Base-by-base conservation (phyloP, 2,797 vertebrate species). In the Brotula barbata region DNA sequence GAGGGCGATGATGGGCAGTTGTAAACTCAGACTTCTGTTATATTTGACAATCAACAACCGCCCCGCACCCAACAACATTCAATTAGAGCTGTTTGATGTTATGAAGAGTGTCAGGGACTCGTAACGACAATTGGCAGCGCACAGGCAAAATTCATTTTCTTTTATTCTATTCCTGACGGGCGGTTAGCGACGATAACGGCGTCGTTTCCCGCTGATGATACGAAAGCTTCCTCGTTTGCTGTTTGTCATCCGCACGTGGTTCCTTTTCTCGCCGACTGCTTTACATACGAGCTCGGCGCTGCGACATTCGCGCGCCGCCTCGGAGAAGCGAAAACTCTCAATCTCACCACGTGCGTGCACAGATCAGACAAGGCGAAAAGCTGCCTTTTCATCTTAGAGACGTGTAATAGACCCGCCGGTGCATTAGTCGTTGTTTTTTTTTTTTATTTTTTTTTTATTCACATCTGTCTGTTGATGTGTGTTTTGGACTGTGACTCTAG, bases 401-500 rank as follows among this genome's bases (percentile, higher is more conserved):
- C 46, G 23, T 15, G n/a, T 3, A 7, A 21, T 45, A 59, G 21
- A 37, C 23, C 9, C 14, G 22, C 15, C 34, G 20, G 36, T 49
- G 54, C 42, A 55, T 71, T 59, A 70, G 49, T 34, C 37, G 22
- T 31, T 45, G 28, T 70, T 63, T 63, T 60, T 64, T n/a, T n/a
- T n/a, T n/a, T n/a, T n/a, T n/a, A n/a, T n/a, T n/a, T n/a, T n/a
- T n/a, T n/a, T 58, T 73, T 39, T 63, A 64, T 77, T 69, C 39
- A 39, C 71, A 71, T 75, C 68, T 75, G 64, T 62, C 64, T 36
- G 16, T 47, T 45, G 43, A 56, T 57, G 69, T 68, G 63, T 75
- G 55, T 68, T 73, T 75, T 66, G 70, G 60, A 75, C 45, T 58
- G 52, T 33, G 58, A 75, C 61, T 73, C 62, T 52, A 66, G 56